A percentile compares a stretch with the other conserved stretches of the same genome.
Evolutionary conservation across 2,113 vertebrate genomes (phyloP).

Genomic region (Tonatia bakeri): DNA sequence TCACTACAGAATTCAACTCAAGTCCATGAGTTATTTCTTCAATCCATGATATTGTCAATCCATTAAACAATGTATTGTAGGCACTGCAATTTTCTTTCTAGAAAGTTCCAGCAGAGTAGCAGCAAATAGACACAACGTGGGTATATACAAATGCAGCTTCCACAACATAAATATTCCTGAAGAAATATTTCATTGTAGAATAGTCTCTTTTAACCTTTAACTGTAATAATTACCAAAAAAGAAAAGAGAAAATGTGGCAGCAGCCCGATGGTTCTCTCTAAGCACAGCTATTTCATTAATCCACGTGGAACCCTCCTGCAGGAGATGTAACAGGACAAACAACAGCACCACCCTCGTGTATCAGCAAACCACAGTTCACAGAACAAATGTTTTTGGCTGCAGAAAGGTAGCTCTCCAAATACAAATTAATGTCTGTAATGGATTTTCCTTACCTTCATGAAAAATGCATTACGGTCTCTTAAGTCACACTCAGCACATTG

Average conservation of each 20-base stretch:
- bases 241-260: not conserved
- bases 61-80: not conserved
- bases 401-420: conserved; percentile 46
- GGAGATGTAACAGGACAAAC: not conserved
- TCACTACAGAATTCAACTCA: not conserved
- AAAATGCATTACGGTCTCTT: conserved; percentile 21
- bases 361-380: conserved; percentile 34
- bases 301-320: not conserved
- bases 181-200: not conserved
- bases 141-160: not conserved
- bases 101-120: not conserved
- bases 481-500: conserved; percentile 37
- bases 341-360: not conserved
- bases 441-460: conserved; percentile 67
- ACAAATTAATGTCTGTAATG: conserved; percentile 67
- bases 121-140: not conserved
- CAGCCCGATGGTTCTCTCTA: not conserved
- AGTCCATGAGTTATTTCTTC: not conserved
- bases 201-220: not conserved
- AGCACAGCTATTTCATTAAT: conserved; percentile 43
- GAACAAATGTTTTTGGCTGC: conserved; percentile 32
- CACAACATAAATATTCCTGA: not conserved
- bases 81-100: not conserved
- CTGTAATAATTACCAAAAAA: conserved; percentile 39
- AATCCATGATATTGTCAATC: not conserved